Evolutionary conservation across 2,113 vertebrate species (phyloP).

Genomic region (Cryptomyrus ogoouensis): DNA sequence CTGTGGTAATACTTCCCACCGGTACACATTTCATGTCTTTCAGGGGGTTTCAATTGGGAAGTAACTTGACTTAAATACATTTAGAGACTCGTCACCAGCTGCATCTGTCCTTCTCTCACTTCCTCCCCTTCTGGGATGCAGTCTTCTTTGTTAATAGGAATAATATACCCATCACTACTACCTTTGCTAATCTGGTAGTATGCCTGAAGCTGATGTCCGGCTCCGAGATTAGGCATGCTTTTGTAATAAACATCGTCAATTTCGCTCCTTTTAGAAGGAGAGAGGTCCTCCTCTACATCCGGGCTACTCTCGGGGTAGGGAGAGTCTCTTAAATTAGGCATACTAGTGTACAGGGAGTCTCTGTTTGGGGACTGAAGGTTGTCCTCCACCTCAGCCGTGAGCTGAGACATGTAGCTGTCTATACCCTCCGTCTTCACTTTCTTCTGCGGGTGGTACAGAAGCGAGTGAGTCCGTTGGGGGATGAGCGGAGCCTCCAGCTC

Average conservation of each 20-base stretch:
- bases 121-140: conserved; percentile 84
- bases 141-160: conserved; percentile 90
- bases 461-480: conserved; percentile 98
- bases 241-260: conserved; percentile 97
- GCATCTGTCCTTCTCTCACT: conserved; percentile 98
- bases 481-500: conserved; percentile 93
- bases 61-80: conserved; percentile 62
- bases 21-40: conserved; percentile 39
- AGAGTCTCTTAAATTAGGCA: conserved; percentile 98
- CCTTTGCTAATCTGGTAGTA: conserved; percentile 96
- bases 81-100: conserved; percentile 98
- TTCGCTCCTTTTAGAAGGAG: conserved; percentile 85
- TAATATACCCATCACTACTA: conserved; percentile 90
- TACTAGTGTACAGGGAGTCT: conserved; percentile 98
- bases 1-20: not conserved
- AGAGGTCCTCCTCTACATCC: conserved; percentile 81
- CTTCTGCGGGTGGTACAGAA: conserved; percentile 97
- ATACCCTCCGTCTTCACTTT: conserved; percentile 81
- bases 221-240: conserved; percentile 97
- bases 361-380: conserved; percentile 91
- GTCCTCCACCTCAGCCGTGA: conserved; percentile 75
- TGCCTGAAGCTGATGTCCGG: conserved; percentile 85
- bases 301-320: conserved; percentile 86
- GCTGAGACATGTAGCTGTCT: conserved; percentile 78
- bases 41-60: conserved; percentile 27